Evolutionary conservation across 2,888 invertebrate genomes (phyloP).

Genomic region (Halictus ligatus): DNA sequence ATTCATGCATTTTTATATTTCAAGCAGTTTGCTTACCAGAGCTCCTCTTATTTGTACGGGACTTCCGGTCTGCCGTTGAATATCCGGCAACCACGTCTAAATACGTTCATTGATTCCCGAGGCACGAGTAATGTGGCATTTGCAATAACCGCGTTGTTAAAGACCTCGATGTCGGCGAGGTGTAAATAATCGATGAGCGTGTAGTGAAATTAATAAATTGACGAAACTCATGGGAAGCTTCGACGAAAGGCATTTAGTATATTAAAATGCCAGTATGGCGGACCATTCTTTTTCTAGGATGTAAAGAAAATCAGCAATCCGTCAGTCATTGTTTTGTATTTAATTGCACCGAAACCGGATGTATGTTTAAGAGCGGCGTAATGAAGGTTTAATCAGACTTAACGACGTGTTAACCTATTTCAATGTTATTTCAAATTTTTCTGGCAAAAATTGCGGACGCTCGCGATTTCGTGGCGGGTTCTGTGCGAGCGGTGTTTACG

Average conservation of each 20-base stretch:
- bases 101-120: not conserved
- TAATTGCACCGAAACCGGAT: not conserved
- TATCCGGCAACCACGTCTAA: not conserved
- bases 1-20: not conserved
- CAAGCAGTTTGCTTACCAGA: not conserved
- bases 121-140: not conserved
- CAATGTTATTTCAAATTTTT: not conserved
- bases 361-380: not conserved
- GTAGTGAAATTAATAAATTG: not conserved
- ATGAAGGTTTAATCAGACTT: not conserved
- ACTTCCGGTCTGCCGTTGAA: not conserved
- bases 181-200: not conserved
- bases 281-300: not conserved
- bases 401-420: not conserved
- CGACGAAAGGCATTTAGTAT: not conserved
- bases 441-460: not conserved
- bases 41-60: not conserved
- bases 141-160: not conserved
- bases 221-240: not conserved
- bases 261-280: not conserved
- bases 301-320: not conserved
- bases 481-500: not conserved
- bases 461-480: not conserved
- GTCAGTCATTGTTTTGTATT: not conserved
- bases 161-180: not conserved